These are phyloP conservation scores for Danio rerio DNA, from an alignment of 2,113 vertebrate genomes.

Conservation along the genomic window GRCz12tu NC_133180.1:34743001-34743500, in stretches of 20 bases:
- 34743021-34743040: neutral
- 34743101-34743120: slow-evolving; percentile 8
- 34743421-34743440: slow-evolving; percentile 40
- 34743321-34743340: slow-evolving; percentile 37
- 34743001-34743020: slow-evolving; percentile 10
- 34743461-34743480: neutral
- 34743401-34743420: slow-evolving; percentile 42
- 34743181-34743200: neutral
- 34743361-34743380: slow-evolving; percentile 24
- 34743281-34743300: neutral
- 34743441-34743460: slow-evolving; percentile 18
- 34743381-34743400: slow-evolving; percentile 26
- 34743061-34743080: neutral
- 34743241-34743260: neutral
- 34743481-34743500: neutral
- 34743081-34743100: neutral
- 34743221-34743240: neutral
- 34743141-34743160: slow-evolving; percentile 52
- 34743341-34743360: slow-evolving; percentile 45
- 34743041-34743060: neutral
- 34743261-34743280: neutral
- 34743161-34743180: slow-evolving; percentile 2
- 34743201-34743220: slow-evolving; percentile 4
- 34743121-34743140: slow-evolving; percentile 48
- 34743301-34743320: neutral